Percentiles rank a stretch among this genome's conserved stretches.
phyloP scores from a whole-genome alignment of 2,113 vertebrate genomes.

The Burhinus bistriatus region DNA sequence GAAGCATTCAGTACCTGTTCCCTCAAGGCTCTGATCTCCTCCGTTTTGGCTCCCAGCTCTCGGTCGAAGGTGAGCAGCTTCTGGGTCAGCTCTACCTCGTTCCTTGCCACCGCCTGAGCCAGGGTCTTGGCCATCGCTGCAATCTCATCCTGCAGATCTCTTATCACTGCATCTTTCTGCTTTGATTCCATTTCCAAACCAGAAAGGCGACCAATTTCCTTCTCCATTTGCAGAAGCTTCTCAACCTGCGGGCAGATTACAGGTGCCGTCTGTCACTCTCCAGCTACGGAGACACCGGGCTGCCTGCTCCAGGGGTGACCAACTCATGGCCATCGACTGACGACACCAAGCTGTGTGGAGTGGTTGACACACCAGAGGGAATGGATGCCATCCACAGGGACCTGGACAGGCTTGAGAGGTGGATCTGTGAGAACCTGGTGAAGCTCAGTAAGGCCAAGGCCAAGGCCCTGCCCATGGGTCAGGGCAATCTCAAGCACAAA shows the following conservation, averaged over 20 bases:
- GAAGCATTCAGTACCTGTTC: slow-evolving; percentile 66
- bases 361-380: neutral
- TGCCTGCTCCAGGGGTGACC: neutral
- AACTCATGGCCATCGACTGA: accelerated
- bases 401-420: neutral
- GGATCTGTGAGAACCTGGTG: neutral
- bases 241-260: slow-evolving; percentile 58
- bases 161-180: slow-evolving; percentile 67
- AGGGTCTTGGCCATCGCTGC: slow-evolving; percentile 57
- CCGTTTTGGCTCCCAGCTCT: slow-evolving; percentile 59
- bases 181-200: slow-evolving; percentile 63
- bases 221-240: slow-evolving; percentile 47
- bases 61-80: slow-evolving; percentile 35
- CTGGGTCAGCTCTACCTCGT: neutral
- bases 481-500: neutral
- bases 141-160: slow-evolving; percentile 65
- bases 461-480: neutral
- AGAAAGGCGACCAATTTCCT: slow-evolving; percentile 42
- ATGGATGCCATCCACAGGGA: neutral
- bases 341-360: neutral
- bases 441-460: neutral
- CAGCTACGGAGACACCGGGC: accelerated
- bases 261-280: neutral
- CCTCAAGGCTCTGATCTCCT: slow-evolving; percentile 75
- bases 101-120: neutral